A percentile compares a stretch with the other conserved stretches of the same genome.
phyloP scores from a whole-genome alignment of 2,888 invertebrate genomes.

The Diarsia mendica region DNA sequence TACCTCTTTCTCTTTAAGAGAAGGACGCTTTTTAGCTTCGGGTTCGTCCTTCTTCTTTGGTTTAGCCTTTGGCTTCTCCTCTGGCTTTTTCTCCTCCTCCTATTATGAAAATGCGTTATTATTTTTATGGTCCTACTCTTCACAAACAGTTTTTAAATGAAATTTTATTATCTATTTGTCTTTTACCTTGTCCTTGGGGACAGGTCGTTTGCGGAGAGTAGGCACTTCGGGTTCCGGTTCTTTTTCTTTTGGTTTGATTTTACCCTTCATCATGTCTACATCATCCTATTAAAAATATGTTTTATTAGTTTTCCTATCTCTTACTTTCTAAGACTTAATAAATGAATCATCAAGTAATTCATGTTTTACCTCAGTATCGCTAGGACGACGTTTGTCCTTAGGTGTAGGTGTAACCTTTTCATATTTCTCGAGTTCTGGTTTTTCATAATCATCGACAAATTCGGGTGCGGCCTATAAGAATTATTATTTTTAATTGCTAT shows the following conservation, averaged over 20 bases:
- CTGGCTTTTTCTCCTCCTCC: constrained; percentile 86
- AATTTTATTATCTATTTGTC: constrained; percentile 5
- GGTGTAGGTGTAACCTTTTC: constrained; percentile 89
- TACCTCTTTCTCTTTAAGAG: constrained; percentile 88
- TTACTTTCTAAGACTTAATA: background rate
- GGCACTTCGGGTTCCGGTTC: constrained; percentile 86
- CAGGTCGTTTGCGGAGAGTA: constrained; percentile 83
- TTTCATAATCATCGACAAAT: constrained; percentile 93
- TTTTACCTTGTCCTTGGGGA: constrained; percentile 86
- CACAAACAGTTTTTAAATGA: constrained; percentile 7
- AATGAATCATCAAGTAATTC: background rate
- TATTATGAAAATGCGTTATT: constrained; percentile 68
- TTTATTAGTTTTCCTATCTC: constrained; percentile 7
- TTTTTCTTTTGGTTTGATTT: constrained; percentile 86
- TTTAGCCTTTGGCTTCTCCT: constrained; percentile 86
- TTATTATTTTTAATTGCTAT: constrained; percentile 17
- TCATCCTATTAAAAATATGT: constrained; percentile 81
- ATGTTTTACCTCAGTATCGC: constrained; percentile 82
- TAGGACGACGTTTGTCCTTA: constrained; percentile 84
- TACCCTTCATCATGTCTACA: constrained; percentile 85
- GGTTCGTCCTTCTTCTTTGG: constrained; percentile 83
- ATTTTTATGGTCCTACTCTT: constrained; percentile 25
- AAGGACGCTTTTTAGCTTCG: constrained; percentile 84
- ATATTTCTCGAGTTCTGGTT: constrained; percentile 92
- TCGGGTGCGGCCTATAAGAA: constrained; percentile 84